Base-by-base conservation (phyloP, 92 coral and sea anemone species). In the Phenganax stokvisi region DNA sequence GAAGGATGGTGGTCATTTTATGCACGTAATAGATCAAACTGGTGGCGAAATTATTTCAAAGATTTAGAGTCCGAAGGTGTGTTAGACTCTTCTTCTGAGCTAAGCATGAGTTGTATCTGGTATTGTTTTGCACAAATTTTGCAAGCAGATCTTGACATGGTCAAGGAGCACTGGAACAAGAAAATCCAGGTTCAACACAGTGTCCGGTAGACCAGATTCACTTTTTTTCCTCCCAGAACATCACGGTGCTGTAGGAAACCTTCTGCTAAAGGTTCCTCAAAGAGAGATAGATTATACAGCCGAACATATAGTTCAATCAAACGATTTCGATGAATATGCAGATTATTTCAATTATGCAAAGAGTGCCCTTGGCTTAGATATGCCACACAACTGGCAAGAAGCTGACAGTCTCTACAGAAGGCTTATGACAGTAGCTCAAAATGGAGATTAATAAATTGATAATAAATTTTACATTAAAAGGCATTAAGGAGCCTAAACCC, bases 181-280 rank as follows among this genome's bases (percentile, higher is more conserved):
- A 79, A 67, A 77, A 76, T 88, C 87, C 44, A 85, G 86, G 79
- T 75, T 85, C 71, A 88, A 71, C 81, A 85, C 89, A 25, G 64
- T 88, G 58, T 82, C 89, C 85, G 91, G 91, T 57, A 88, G 88
- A 86, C 91, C 89, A n/a, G 80, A 88, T 77, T 83, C 85, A 72
- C 91, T 88, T 16, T 88, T 63, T 72, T 85, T 61, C 79, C 87
- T 86, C 44, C 85, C 87, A 82, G 89, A 89, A 72, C 82, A 79
- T 59, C 89, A 89, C 54, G 87, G 85, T 55, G 87, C 47, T 37
- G 47, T 37, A 5, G 47, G 47, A 37, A 37, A 37, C 47, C 47
- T 37, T 37, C 47, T 37, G 47, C 47, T 37, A 37, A 37, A 5
- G 47, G 47, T 37, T 37, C 47, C 47, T 37, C 47, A 37, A 37